Evolutionary conservation across 1,140 invertebrate species (phyloP), one percentile per base, ranked within the genome.

Genomic region (Orius laevigatus): DNA sequence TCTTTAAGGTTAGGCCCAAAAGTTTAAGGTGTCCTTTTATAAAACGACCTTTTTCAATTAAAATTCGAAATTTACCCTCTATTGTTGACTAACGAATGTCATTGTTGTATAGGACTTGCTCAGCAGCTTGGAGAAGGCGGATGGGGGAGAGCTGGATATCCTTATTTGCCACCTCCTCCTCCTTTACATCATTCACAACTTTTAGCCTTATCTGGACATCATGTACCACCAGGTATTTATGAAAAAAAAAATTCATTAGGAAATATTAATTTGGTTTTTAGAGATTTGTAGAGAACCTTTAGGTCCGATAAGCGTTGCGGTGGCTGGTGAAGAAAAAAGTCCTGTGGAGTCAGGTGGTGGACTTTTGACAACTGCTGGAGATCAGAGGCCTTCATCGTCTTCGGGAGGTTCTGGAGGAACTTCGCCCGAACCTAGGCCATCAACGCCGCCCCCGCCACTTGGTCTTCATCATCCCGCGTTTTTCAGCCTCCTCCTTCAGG

Each of bases 401-500:
- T 40, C 48, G 1, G 42, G 34, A 9, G 40, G 43, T 9, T 20
- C 34, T 20, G 38, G 46, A 33, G 20, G 14, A 2, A 38, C 35
- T 12, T 46, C 43, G 12, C 18, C 46, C 1, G 44, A 49, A 12
- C 38, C 46, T 10, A 36, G 38, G 3, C 61, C 63, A 34, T 60
- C 63, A 46, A 63, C 66, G 48, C 62, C 66, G 55, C 65, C 66
- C 38, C 63, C 66, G 19, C 62, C 66, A 9, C 64, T 64, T 1
- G 61, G 60, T 39, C 64, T 67, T 55, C 65, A 66, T 45, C 62
- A 64, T 59, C 47, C 64, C 58, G 34, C 57, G 58, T 58, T 55
- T 51, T 58, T 58, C 53, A 57, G 55, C 44, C 62, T 81, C 34
- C 80, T 81, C 57, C 63, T 81, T 18, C 79, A 80, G 58, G 72